Conservation (phyloP, 92 coral and sea anemone species). For the Porites rus region DNA sequence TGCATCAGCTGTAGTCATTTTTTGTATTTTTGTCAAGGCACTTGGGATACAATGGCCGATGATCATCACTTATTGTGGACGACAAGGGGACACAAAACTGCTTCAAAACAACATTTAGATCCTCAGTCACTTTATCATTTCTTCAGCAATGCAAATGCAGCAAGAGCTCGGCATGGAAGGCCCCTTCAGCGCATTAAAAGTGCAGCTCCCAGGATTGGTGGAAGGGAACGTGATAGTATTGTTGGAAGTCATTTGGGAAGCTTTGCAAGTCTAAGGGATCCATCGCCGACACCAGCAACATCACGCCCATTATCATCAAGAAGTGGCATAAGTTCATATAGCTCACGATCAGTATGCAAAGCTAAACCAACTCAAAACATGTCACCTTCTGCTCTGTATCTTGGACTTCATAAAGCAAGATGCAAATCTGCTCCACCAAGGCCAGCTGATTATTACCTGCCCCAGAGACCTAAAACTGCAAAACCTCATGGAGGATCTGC, state of each 20-base stretch:
- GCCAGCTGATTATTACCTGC: slow-evolving; percentile 52
- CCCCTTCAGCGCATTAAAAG: slow-evolving; percentile 60
- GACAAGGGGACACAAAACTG: slow-evolving; percentile 53
- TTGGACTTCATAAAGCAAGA: slow-evolving; percentile 66
- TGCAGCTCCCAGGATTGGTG: slow-evolving; percentile 64
- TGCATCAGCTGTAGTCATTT: background rate
- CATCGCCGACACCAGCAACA: slow-evolving; percentile 84
- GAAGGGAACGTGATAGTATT: background rate
- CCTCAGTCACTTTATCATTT: slow-evolving; percentile 73
- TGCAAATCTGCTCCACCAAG: slow-evolving; percentile 89
- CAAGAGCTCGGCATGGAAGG: slow-evolving; percentile 23
- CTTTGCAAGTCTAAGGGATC: slow-evolving; percentile 50
- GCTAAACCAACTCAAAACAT: background rate
- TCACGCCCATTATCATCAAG: slow-evolving; percentile 84
- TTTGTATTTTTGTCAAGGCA: background rate
- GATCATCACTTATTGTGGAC: slow-evolving; percentile 72
- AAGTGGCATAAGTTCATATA: slow-evolving; percentile 67
- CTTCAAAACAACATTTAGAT: slow-evolving; percentile 50
- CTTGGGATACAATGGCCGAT: slow-evolving; percentile 28
- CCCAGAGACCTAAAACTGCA: slow-evolving; percentile 60
- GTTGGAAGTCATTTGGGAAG: slow-evolving; percentile 61
- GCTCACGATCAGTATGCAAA: slow-evolving; percentile 22
- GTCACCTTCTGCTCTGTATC: slow-evolving; percentile 68
- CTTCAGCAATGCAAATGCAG: slow-evolving; percentile 48
- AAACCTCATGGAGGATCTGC: slow-evolving; percentile 55